phyloP scores from a whole-genome alignment of 2,113 vertebrate genomes.

The Leptobrachium leishanense region DNA sequence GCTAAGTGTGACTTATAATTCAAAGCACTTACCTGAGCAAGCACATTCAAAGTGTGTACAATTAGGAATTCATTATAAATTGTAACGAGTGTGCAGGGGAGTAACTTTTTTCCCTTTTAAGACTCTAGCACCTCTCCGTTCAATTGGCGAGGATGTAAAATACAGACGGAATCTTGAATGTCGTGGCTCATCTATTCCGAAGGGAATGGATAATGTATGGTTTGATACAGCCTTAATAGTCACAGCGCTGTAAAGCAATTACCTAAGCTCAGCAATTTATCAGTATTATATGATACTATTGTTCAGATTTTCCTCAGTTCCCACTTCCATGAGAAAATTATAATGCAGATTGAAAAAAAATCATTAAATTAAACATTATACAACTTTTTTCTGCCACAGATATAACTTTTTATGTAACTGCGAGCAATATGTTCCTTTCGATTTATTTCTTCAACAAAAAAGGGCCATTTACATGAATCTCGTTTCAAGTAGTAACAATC shows the following conservation, averaged over 20 bases:
- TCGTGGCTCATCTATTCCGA: conserved; percentile 33
- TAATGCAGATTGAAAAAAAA: conserved; percentile 14
- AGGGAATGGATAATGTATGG: conserved; percentile 23
- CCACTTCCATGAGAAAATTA: conserved; percentile 3
- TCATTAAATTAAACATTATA: conserved; percentile 30
- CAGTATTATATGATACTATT: conserved; percentile 34
- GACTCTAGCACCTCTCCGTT: neutral
- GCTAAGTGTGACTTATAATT: neutral
- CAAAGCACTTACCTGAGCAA: too few relatives aligned
- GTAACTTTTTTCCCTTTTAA: neutral
- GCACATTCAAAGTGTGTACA: too few relatives aligned
- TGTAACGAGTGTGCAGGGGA: too few relatives aligned
- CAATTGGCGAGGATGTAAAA: neutral
- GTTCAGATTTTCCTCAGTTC: conserved; percentile 5
- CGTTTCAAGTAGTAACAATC: neutral
- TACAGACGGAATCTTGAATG: neutral
- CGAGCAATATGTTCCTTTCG: conserved; percentile 11
- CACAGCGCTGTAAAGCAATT: conserved; percentile 44
- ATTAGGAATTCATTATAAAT: too few relatives aligned
- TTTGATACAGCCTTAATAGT: conserved; percentile 38
- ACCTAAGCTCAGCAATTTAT: conserved; percentile 28
- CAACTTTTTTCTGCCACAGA: conserved; percentile 30
- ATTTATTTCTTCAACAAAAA: conserved; percentile 23
- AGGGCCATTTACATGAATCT: conserved; percentile 5
- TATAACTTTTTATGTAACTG: conserved; percentile 37